Conservation (phyloP, 2,797 vertebrate genomes). For the Argya squamiceps region DNA sequence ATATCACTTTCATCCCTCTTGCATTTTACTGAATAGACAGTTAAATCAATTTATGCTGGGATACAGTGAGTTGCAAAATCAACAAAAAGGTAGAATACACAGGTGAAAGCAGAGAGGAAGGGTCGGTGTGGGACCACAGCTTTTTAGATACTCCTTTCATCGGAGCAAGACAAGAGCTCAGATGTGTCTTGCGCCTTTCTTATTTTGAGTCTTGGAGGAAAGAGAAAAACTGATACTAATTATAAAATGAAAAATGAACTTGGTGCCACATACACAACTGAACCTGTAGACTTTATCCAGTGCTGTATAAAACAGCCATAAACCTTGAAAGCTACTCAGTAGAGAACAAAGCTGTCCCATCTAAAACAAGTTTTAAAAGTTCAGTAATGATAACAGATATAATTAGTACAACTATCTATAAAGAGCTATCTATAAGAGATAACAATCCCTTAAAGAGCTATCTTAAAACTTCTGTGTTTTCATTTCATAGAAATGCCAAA, state of each 20-base stretch:
- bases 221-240: not conserved
- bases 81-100: not conserved
- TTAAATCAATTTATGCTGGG: not conserved
- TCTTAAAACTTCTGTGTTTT: not conserved
- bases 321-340: not conserved
- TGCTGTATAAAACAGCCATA: not conserved
- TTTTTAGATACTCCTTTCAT: not conserved
- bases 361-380: not conserved
- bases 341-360: not conserved
- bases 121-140: accelerated
- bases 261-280: not conserved
- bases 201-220: not conserved
- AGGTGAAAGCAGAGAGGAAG: not conserved
- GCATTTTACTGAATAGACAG: not conserved
- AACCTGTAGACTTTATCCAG: not conserved
- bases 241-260: not conserved
- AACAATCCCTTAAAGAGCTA: not conserved
- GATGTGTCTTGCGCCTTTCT: not conserved
- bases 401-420: not conserved
- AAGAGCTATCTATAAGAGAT: not conserved
- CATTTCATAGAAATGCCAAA: not conserved
- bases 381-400: not conserved
- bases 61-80: not conserved
- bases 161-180: not conserved
- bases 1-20: not conserved